These are phyloP conservation scores for Lucilia cuprina DNA, from an alignment of 1,140 invertebrate species.

Conservation along the genomic window DNA sequence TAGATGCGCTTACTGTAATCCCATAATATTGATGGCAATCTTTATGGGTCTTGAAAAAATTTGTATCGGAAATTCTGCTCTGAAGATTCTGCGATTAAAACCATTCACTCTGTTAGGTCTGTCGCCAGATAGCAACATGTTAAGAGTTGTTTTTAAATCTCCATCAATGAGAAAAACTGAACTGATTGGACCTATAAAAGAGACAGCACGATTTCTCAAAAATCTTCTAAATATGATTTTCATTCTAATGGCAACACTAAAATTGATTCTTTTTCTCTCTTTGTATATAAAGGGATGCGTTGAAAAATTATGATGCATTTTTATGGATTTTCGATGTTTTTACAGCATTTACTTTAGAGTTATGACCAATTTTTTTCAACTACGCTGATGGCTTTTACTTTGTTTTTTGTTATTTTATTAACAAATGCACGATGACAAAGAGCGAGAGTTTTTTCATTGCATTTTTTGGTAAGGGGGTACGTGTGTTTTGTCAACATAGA, in stretches of 20 bases:
- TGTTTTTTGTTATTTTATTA: background rate
- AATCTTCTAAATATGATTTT: too few species aligned
- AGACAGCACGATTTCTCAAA: too few species aligned
- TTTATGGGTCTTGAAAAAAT: too few species aligned
- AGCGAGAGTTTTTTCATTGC: background rate
- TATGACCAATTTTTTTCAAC: background rate
- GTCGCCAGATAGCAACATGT: too few species aligned
- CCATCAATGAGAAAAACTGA: too few species aligned
- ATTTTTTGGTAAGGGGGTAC: background rate
- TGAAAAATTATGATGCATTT: constrained; percentile 61
- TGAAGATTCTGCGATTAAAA: too few species aligned
- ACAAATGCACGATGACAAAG: constrained; percentile 10
- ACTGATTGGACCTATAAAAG: too few species aligned
- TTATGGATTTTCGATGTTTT: constrained; percentile 63
- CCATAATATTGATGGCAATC: too few species aligned
- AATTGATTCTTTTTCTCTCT: background rate
- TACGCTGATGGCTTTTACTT: background rate
- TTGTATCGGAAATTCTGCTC: too few species aligned
- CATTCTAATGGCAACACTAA: background rate
- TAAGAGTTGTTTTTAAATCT: too few species aligned
- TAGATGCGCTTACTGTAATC: too few species aligned
- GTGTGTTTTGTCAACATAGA: background rate
- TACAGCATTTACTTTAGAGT: constrained; percentile 30
- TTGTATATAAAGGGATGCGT: background rate
- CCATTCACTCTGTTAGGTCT: too few species aligned